phyloP scores from a whole-genome alignment of 2,113 vertebrate genomes.

The Cariama cristata region DNA sequence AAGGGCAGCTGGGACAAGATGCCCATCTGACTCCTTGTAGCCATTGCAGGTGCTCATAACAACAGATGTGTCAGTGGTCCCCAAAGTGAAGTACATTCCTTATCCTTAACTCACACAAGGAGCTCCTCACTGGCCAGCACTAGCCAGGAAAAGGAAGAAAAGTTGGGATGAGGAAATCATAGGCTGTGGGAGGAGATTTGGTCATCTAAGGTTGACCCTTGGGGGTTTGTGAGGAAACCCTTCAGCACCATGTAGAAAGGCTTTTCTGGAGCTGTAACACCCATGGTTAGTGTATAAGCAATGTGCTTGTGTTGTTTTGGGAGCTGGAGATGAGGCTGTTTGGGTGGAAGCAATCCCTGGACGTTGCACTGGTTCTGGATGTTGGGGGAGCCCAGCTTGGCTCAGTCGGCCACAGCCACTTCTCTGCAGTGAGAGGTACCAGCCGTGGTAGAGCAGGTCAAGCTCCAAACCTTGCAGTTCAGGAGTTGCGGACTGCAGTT shows the following conservation, averaged over 20 bases:
- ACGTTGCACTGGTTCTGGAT: fast-evolving
- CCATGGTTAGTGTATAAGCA: background rate
- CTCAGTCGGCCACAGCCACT: background rate
- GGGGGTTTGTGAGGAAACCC: background rate
- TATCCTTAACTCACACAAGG: background rate
- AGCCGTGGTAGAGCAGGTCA: fast-evolving
- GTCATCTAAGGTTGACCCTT: background rate
- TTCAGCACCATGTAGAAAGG: background rate
- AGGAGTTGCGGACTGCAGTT: background rate
- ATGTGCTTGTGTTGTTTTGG: background rate
- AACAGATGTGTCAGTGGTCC: background rate
- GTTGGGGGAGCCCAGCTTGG: background rate
- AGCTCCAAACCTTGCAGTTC: background rate
- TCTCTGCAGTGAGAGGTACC: background rate
- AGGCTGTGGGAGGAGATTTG: background rate
- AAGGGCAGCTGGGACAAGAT: background rate
- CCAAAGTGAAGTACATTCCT: background rate
- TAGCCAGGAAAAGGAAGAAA: background rate
- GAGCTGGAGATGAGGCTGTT: background rate
- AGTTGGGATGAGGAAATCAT: background rate
- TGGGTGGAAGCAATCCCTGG: background rate
- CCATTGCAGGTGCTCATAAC: background rate
- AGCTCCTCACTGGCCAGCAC: background rate
- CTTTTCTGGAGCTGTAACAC: background rate
- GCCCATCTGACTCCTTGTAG: background rate